Base-by-base conservation (phyloP, 2,888 invertebrate genomes). In the Stenolophus ochropezus region DNA sequence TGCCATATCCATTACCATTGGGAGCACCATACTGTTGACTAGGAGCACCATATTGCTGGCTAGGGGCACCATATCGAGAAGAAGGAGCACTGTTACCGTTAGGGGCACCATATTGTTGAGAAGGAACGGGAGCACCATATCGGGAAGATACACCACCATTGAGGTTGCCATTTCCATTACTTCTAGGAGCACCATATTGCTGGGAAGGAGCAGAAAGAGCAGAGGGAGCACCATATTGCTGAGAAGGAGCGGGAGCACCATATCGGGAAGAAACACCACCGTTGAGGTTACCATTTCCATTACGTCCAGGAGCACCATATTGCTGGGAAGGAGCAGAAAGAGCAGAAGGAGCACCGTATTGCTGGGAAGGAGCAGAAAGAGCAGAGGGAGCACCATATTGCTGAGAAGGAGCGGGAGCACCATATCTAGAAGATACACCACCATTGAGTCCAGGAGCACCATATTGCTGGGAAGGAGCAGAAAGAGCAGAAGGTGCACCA, bases 281-380 rank as follows among this genome's bases (percentile, higher is more conserved):
- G n/a, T n/a, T n/a, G n/a, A n/a, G n/a, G n/a, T n/a, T n/a, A n/a
- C n/a, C n/a, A n/a, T n/a, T n/a, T n/a, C n/a, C n/a, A n/a, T n/a
- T n/a, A n/a, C n/a, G n/a, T n/a, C n/a, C n/a, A 2, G 56, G 56
- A 20, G 61, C 25, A 14, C 61, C 61, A 14, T 61, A 61, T 1
- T 23, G 23, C 56, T 84, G 84, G 18, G 85, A 83, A 6, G 86
- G n/a, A n/a, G n/a, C n/a, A n/a, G n/a, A n/a, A n/a, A n/a, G n/a
- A n/a, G n/a, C n/a, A n/a, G n/a, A 85, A 84, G 33, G 33, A 1
- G 14, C 51, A 14, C 14, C 11, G 11, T 51, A 14, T 51, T 51
- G 51, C 8, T 18, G 20, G 8, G n/a, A n/a, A n/a, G n/a, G n/a
- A n/a, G n/a, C n/a, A n/a, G n/a, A n/a, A n/a, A n/a, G n/a, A n/a